phyloP scores from a whole-genome alignment of 2,113 vertebrate genomes.

The Periophthalmus modestus region DNA sequence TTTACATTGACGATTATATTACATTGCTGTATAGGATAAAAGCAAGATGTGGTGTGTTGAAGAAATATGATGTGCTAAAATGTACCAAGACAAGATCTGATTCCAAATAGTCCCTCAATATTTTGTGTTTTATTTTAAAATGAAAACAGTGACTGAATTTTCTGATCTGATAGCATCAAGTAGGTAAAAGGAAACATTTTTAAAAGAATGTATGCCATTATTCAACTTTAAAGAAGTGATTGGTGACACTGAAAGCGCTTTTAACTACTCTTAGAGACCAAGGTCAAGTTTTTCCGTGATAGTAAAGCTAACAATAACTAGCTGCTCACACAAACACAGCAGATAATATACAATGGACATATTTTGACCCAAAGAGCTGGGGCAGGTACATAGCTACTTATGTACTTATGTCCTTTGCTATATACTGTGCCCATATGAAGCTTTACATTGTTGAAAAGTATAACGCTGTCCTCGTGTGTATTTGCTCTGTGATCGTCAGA shows the following conservation, averaged over 20 bases:
- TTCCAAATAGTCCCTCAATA: not conserved
- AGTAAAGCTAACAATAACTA: no score
- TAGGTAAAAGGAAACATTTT: no score
- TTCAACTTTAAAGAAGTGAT: not conserved
- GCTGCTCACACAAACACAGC: no score
- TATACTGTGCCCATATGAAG: slow-evolving; percentile 6
- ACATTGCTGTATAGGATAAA: not conserved
- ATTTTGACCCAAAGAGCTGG: no score
- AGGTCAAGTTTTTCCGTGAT: no score
- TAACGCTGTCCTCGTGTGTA: slow-evolving; percentile 49
- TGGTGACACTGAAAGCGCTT: not conserved
- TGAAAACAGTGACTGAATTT: no score
- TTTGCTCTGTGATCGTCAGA: slow-evolving; percentile 63
- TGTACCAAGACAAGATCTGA: not conserved
- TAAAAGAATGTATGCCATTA: not conserved
- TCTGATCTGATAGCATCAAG: no score
- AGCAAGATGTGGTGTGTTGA: not conserved
- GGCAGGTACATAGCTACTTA: no score
- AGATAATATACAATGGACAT: no score
- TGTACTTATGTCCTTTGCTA: not conserved
- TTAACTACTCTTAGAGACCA: no score
- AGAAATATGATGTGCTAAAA: not conserved
- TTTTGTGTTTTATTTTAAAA: no score
- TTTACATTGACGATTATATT: not conserved
- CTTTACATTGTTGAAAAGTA: slow-evolving; percentile 32